phyloP scores from a whole-genome alignment of 2,113 vertebrate species.

The Microtus richardsoni region DNA sequence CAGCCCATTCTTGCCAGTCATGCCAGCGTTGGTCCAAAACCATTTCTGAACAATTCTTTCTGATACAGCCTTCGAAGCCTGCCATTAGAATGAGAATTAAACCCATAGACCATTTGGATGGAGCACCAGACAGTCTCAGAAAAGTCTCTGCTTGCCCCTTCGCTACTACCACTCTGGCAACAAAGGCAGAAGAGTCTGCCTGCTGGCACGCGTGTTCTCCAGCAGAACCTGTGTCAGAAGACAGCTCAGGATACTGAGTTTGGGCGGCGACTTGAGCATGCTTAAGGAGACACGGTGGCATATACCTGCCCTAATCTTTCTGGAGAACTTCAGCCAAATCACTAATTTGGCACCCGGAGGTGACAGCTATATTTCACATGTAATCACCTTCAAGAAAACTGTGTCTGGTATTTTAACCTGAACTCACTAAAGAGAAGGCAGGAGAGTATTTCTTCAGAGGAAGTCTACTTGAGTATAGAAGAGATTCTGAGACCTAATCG shows the following conservation, averaged over 20 bases:
- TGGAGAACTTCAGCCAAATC: not conserved
- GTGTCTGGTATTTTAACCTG: not conserved
- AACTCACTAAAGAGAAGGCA: not conserved
- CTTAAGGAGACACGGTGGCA: not conserved
- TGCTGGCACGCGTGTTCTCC: not conserved
- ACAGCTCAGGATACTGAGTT: slow-evolving; percentile 21
- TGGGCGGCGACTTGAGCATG: not conserved
- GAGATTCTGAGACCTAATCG: not conserved
- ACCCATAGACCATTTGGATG: not conserved
- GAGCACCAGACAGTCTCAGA: slow-evolving; percentile 2
- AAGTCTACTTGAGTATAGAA: not conserved
- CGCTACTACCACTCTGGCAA: not conserved
- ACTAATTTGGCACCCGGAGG: not conserved
- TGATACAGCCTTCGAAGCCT: not conserved
- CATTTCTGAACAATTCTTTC: slow-evolving; percentile 19
- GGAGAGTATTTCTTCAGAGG: not conserved
- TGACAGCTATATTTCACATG: slow-evolving; percentile 26
- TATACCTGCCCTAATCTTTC: not conserved
- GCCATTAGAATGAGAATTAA: not conserved
- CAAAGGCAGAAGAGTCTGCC: slow-evolving; percentile 2
- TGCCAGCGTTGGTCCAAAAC: not conserved
- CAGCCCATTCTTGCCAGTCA: not conserved
- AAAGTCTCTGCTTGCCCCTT: not conserved
- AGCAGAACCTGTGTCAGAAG: not conserved
- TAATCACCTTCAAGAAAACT: slow-evolving; percentile 34